These are phyloP conservation scores for Indicator maculatus DNA, from an alignment of 2,113 vertebrate genomes.

Conservation along the genomic window DNA sequence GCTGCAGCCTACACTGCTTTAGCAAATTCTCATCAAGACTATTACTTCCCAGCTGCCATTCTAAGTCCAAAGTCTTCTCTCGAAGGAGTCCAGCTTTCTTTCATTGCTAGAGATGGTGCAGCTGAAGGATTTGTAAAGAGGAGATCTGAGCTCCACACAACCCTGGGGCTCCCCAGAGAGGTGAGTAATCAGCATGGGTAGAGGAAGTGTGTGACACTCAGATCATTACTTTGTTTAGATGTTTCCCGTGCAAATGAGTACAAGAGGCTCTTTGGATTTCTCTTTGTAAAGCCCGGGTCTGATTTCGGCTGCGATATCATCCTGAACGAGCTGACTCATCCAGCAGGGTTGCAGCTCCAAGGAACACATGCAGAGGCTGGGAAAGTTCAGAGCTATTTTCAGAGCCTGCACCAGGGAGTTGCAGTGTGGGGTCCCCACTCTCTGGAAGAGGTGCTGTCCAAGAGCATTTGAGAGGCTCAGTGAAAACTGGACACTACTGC, in stretches of 20 bases:
- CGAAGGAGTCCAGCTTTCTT: background rate
- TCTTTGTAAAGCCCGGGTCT: conserved; percentile 3
- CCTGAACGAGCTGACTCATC: conserved; percentile 29
- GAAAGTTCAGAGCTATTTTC: conserved; percentile 60
- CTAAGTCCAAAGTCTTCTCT: background rate
- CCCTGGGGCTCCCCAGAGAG: background rate
- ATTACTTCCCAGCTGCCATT: background rate
- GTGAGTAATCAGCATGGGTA: conserved; percentile 12
- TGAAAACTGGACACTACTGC: background rate
- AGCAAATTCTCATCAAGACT: background rate
- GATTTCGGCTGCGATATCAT: conserved; percentile 23
- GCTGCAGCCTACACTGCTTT: background rate
- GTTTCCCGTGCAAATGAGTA: background rate
- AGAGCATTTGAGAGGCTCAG: background rate
- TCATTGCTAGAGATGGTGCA: background rate
- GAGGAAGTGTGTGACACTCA: conserved; percentile 18
- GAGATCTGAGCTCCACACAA: background rate
- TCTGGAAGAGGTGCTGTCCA: background rate
- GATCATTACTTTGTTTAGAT: background rate
- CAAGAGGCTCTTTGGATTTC: conserved; percentile 10
- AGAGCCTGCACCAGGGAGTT: background rate
- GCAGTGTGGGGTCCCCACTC: background rate
- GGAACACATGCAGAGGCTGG: conserved; percentile 45
- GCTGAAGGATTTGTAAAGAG: conserved; percentile 6
- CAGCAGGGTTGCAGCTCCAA: conserved; percentile 29